Conservation (phyloP, 2,888 invertebrate species). For the Macrosoma leucophasiata region DNA sequence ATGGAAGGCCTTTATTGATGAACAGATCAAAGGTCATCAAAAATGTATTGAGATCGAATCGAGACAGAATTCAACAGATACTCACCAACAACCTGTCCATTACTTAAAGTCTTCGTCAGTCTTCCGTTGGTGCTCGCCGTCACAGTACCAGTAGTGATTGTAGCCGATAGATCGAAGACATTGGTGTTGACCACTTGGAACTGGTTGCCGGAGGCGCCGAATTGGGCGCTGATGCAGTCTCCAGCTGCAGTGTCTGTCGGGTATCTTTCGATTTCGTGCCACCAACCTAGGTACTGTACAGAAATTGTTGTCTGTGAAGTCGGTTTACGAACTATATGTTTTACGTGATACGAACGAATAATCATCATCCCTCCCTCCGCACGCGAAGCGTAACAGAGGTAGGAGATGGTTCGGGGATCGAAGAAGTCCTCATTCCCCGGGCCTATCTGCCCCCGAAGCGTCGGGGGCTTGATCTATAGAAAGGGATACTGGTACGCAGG, state of each 20-base stretch:
- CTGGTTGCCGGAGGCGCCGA: constrained; percentile 29
- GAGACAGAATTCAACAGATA: background rate
- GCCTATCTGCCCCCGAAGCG: no score
- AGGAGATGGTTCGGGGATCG: no score
- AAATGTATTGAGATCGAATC: background rate
- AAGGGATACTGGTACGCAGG: no score
- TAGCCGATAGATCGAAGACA: constrained; percentile 33
- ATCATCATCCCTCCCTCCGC: no score
- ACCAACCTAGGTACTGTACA: constrained; percentile 56
- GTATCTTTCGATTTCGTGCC: constrained; percentile 59
- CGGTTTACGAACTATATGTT: no score
- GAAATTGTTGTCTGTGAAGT: no score
- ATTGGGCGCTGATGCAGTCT: constrained; percentile 46
- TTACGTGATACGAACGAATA: no score
- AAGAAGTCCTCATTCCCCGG: no score
- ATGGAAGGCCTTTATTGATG: no score
- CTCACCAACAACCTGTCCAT: constrained; percentile 30
- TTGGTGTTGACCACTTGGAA: constrained; percentile 41
- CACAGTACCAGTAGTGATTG: constrained; percentile 34
- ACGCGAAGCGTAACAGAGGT: no score
- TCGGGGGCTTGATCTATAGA: no score
- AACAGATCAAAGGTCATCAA: background rate
- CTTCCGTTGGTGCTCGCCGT: constrained; percentile 37
- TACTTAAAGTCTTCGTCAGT: constrained; percentile 35
- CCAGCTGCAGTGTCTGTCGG: constrained; percentile 37